Conservation (phyloP, 2,113 vertebrate species). For the Erinaceus europaeus region DNA sequence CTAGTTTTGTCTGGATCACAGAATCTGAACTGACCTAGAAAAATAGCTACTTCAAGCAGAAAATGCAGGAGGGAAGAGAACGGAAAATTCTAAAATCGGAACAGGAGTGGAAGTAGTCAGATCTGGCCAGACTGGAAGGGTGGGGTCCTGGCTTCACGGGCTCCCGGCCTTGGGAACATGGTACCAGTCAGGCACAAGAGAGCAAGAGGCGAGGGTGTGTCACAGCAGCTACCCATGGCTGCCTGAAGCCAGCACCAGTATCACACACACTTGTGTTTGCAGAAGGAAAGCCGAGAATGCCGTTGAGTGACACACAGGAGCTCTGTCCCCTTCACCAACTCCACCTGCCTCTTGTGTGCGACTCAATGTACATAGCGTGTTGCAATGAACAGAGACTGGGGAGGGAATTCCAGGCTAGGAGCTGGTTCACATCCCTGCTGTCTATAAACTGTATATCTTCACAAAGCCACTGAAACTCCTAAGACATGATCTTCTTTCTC, state of each 20-base stretch:
- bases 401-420: neutral
- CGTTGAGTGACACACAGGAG: neutral
- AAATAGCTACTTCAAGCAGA: slow-evolving; percentile 40
- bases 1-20: slow-evolving; percentile 38
- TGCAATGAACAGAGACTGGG: neutral
- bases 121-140: neutral
- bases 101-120: slow-evolving; percentile 33
- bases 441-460: neutral
- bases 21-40: slow-evolving; percentile 13
- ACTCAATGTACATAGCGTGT: neutral
- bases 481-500: neutral
- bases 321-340: neutral
- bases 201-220: neutral
- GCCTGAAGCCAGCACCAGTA: neutral
- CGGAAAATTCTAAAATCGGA: slow-evolving; percentile 41
- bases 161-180: neutral
- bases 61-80: slow-evolving; percentile 56
- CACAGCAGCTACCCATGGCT: neutral
- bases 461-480: neutral
- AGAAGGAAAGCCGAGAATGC: neutral
- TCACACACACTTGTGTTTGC: neutral
- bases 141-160: neutral
- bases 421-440: neutral
- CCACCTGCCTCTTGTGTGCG: neutral
- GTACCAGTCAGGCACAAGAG: neutral